Conservation (phyloP, 1,140 invertebrate species). For the Rhopalosiphum maidis region DNA sequence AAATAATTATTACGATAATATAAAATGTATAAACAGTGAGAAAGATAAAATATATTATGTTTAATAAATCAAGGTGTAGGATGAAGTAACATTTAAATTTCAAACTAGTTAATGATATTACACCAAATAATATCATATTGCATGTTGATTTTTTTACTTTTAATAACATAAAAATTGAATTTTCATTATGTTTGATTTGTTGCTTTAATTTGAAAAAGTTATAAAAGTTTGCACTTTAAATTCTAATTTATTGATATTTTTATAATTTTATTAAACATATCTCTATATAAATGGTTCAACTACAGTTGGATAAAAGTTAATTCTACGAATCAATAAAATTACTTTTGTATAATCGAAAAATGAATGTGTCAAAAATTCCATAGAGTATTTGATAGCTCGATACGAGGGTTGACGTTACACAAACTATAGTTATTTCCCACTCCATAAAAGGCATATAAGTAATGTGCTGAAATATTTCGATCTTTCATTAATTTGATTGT, state of each 20-base stretch:
- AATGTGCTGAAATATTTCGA: not conserved
- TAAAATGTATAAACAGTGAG: not conserved
- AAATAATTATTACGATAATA: not conserved
- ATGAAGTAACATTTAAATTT: not conserved
- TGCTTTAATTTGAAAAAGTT: no score
- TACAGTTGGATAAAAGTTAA: not conserved
- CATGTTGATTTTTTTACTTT: not conserved
- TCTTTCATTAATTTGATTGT: slow-evolving; percentile 10
- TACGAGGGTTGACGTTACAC: not conserved
- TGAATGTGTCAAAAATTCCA: not conserved
- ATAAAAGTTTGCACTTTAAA: not conserved
- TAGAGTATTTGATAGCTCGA: not conserved
- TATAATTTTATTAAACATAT: not conserved
- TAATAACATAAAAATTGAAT: not conserved
- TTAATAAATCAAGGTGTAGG: not conserved
- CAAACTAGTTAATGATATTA: not conserved
- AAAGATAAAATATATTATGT: not conserved
- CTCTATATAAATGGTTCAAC: not conserved
- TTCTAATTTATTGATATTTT: not conserved
- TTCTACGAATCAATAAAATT: not conserved
- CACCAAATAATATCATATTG: not conserved
- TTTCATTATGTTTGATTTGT: not conserved
- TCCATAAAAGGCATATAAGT: not conserved
- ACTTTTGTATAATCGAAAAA: not conserved
- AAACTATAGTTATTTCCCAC: not conserved